phyloP scores from a whole-genome alignment of 2,797 vertebrate genomes.

The Amblyopsis hoosieri region DNA sequence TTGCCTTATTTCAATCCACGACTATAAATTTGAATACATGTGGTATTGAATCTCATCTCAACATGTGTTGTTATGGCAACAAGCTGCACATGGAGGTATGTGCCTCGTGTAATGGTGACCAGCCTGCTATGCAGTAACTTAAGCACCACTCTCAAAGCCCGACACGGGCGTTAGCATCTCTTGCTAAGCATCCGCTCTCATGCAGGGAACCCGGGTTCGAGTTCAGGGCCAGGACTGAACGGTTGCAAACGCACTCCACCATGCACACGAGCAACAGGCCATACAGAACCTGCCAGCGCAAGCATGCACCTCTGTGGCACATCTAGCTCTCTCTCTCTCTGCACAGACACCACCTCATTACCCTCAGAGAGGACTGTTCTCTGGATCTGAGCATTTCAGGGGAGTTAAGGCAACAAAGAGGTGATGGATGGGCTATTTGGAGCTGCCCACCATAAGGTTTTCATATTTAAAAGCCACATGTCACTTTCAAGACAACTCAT shows the following conservation, averaged over 20 bases:
- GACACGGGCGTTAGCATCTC: too few species aligned
- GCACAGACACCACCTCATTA: background rate
- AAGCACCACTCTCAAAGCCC: too few species aligned
- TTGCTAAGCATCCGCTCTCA: too few species aligned
- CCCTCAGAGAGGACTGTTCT: constrained; percentile 24
- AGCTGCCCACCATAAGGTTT: background rate
- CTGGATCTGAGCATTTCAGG: constrained; percentile 12
- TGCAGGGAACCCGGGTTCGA: too few species aligned
- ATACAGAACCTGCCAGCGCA: background rate
- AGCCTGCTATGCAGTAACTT: too few species aligned
- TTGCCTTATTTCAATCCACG: too few species aligned
- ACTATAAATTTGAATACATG: too few species aligned
- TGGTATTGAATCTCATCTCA: too few species aligned
- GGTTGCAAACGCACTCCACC: background rate
- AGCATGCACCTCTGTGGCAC: constrained; percentile 24
- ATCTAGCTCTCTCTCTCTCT: background rate
- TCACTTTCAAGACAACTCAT: too few species aligned
- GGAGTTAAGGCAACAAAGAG: constrained; percentile 32
- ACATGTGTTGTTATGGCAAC: too few species aligned
- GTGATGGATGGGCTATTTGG: constrained; percentile 19
- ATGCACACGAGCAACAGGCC: constrained; percentile 12
- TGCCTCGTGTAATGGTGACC: too few species aligned
- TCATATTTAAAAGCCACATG: background rate
- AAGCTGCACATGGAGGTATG: background rate
- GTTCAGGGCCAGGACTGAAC: too few species aligned